Conservation (phyloP, 2,797 vertebrate species). For the Tragopan temminckii region DNA sequence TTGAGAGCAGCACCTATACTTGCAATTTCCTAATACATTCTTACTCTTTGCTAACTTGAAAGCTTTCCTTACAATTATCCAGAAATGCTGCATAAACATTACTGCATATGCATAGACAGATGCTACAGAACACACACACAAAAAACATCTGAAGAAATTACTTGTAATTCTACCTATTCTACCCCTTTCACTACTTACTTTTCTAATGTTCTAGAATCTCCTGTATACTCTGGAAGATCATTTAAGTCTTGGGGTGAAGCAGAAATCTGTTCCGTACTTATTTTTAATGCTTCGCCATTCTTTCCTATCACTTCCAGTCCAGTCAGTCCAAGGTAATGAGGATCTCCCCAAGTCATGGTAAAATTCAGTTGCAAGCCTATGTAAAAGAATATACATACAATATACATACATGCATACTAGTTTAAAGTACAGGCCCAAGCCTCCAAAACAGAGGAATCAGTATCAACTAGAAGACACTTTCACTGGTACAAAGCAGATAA, state of each 20-base stretch:
- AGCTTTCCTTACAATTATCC: slow-evolving; percentile 12
- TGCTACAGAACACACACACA: slow-evolving; percentile 38
- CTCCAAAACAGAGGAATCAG: background rate
- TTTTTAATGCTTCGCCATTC: slow-evolving; percentile 87
- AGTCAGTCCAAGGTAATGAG: slow-evolving; percentile 92
- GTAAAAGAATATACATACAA: background rate
- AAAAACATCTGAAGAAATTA: background rate
- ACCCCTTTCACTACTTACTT: slow-evolving; percentile 84
- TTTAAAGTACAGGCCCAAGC: background rate
- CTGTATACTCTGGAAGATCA: slow-evolving; percentile 88
- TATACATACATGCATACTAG: fast-evolving
- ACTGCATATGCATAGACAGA: slow-evolving; percentile 47
- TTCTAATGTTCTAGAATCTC: slow-evolving; percentile 90
- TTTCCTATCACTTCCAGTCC: slow-evolving; percentile 93
- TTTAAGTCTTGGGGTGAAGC: slow-evolving; percentile 92
- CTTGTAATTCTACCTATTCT: background rate
- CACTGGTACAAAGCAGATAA: background rate
- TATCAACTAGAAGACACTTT: background rate
- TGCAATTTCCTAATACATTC: background rate
- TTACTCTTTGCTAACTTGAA: background rate
- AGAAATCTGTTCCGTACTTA: slow-evolving; percentile 86
- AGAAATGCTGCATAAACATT: slow-evolving; percentile 33
- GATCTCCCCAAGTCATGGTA: slow-evolving; percentile 92
- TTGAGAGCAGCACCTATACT: background rate
- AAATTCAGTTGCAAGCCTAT: slow-evolving; percentile 91